These are phyloP conservation scores for Balanococcus diminutus DNA, from an alignment of 2,888 invertebrate genomes.

Conservation along the genomic window DNA sequence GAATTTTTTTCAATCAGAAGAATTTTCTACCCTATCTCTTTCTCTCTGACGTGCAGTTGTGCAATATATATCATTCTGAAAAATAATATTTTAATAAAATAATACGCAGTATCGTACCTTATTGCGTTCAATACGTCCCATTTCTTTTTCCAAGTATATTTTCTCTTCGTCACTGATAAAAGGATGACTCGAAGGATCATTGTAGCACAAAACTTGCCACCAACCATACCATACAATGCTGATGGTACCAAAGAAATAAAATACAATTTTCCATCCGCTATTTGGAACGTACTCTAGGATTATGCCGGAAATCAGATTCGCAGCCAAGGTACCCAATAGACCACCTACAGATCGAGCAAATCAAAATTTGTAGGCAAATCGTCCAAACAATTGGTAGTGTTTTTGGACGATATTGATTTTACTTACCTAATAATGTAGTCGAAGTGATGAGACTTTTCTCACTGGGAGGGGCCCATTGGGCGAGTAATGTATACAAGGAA, in stretches of 20 bases:
- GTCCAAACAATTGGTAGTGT: not conserved
- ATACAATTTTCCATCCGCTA: slow-evolving; percentile 65
- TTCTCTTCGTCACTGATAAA: slow-evolving; percentile 75
- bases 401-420: not conserved
- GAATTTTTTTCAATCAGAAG: too few relatives aligned
- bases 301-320: slow-evolving; percentile 58
- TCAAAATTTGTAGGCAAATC: not conserved
- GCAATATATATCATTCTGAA: too few relatives aligned
- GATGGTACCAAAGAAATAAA: slow-evolving; percentile 66
- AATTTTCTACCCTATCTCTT: too few relatives aligned
- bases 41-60: too few relatives aligned
- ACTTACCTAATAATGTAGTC: slow-evolving; percentile 60
- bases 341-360: slow-evolving; percentile 57
- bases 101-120: slow-evolving; percentile 57
- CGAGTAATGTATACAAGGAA: slow-evolving; percentile 57
- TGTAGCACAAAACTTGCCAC: slow-evolving; percentile 61
- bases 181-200: slow-evolving; percentile 73
- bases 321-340: slow-evolving; percentile 59
- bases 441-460: slow-evolving; percentile 61
- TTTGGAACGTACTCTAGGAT: slow-evolving; percentile 60
- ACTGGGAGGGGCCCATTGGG: slow-evolving; percentile 61
- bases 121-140: slow-evolving; percentile 63
- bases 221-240: slow-evolving; percentile 66
- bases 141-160: slow-evolving; percentile 64
- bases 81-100: too few relatives aligned